Evolutionary conservation across 2,797 vertebrate species (phyloP).

Genomic region (Prionace glauca): DNA sequence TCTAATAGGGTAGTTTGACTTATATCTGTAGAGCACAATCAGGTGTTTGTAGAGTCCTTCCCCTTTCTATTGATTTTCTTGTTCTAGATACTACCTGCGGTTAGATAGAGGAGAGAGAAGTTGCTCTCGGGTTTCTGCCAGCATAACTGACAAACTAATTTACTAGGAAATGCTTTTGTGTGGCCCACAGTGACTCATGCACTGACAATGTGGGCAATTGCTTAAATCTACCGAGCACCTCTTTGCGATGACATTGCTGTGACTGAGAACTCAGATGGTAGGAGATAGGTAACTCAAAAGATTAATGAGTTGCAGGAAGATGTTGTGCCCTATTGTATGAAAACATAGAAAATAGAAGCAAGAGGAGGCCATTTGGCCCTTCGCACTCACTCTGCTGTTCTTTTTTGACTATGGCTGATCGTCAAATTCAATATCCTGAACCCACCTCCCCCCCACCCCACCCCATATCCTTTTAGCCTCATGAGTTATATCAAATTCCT

Average conservation of each 20-base stretch:
- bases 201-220: background rate
- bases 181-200: background rate
- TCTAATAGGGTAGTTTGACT: background rate
- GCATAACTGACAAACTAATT: background rate
- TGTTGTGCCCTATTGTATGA: background rate
- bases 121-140: background rate
- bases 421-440: too few relatives aligned
- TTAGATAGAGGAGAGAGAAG: too few relatives aligned
- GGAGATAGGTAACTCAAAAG: background rate
- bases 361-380: too few relatives aligned
- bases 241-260: background rate
- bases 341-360: too few relatives aligned
- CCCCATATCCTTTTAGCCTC: too few relatives aligned
- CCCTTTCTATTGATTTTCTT: background rate
- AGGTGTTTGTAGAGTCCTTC: background rate
- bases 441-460: too few relatives aligned
- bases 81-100: background rate
- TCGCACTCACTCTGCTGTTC: too few relatives aligned
- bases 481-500: too few relatives aligned
- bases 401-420: too few relatives aligned
- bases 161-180: background rate
- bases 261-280: background rate
- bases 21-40: background rate
- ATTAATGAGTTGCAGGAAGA: background rate
- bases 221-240: background rate